A percentile compares a stretch with the other conserved stretches of the same genome.
These are phyloP conservation scores for Cheilosia pagana DNA, from an alignment of 2,888 invertebrate genomes.

Conservation along the genomic window DNA sequence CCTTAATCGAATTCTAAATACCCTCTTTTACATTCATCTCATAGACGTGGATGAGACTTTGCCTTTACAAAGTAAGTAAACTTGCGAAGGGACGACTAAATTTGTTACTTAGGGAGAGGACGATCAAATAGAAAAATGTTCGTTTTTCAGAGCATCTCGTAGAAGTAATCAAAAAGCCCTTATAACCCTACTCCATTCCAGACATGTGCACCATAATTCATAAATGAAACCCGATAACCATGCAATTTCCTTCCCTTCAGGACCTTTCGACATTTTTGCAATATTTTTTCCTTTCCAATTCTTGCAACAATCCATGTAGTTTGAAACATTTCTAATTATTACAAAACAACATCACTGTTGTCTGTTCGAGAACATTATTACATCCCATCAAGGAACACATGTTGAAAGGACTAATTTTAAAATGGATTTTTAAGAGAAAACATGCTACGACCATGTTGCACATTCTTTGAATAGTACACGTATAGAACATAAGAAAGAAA, in stretches of 20 bases:
- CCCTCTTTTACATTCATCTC: too few species aligned
- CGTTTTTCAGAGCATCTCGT: too few species aligned
- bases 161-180: too few species aligned
- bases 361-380: neutral
- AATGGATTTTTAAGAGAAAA: slow-evolving; percentile 37
- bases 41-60: too few species aligned
- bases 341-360: slow-evolving; percentile 5
- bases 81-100: too few species aligned
- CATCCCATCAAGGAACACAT: slow-evolving; percentile 56
- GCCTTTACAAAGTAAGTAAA: too few species aligned
- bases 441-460: slow-evolving; percentile 50
- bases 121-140: too few species aligned
- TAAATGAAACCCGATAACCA: neutral
- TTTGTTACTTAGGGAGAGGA: too few species aligned
- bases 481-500: slow-evolving; percentile 40
- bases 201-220: too few species aligned
- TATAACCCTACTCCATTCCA: too few species aligned
- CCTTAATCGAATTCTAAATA: too few species aligned
- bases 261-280: neutral
- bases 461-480: slow-evolving; percentile 26
- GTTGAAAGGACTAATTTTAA: slow-evolving; percentile 55
- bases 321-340: slow-evolving; percentile 47
- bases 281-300: neutral
- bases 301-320: neutral
- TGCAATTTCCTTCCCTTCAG: neutral